These are phyloP conservation scores for Battus philenor DNA, from an alignment of 1,140 invertebrate species.

Conservation along the genomic window DNA sequence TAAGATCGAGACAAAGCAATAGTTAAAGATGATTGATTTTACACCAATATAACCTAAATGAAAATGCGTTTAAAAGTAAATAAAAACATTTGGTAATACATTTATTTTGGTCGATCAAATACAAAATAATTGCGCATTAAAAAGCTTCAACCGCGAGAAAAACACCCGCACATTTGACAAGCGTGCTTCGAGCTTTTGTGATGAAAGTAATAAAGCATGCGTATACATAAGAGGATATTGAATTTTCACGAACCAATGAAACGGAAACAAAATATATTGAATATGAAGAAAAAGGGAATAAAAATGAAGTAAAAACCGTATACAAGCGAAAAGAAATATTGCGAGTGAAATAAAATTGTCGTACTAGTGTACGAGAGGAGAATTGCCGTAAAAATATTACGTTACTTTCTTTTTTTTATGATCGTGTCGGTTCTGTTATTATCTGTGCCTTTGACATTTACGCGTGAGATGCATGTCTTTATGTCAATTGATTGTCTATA, in stretches of 20 bases:
- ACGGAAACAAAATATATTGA: constrained; percentile 16
- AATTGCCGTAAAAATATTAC: constrained; percentile 13
- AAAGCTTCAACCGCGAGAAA: no score
- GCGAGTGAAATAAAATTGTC: constrained; percentile 14
- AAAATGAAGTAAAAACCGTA: constrained; percentile 16
- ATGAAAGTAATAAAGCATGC: constrained; percentile 11
- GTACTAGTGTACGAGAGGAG: neutral
- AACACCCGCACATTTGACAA: constrained; percentile 1
- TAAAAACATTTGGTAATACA: no score
- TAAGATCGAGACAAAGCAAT: no score
- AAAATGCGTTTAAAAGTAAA: no score
- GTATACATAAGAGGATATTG: constrained; percentile 15
- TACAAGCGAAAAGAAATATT: constrained; percentile 13
- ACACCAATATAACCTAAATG: no score
- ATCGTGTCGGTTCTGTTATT: no score
- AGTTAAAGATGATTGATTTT: no score
- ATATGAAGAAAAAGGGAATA: constrained; percentile 14
- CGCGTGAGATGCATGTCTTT: no score
- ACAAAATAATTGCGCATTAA: no score
- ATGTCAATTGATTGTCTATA: no score
- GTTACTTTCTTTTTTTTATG: constrained; percentile 9
- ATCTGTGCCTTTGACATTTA: no score
- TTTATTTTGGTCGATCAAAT: no score
- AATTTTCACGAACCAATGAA: constrained; percentile 17
- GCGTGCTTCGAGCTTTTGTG: constrained; percentile 5